phyloP scores from a whole-genome alignment of 2,113 vertebrate genomes.

The Pan troglodytes region NHGRI_mPanTro3-v2.1_pri NC_072410.2:113240501-113241000 shows the following conservation, averaged over 20 bases:
- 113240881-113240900: conserved; percentile 65
- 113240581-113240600: rapidly evolving
- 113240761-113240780: not conserved
- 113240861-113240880: conserved; percentile 16
- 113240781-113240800: rapidly evolving
- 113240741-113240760: rapidly evolving
- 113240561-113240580: too few relatives aligned
- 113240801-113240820: conserved; percentile 11
- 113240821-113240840: not conserved
- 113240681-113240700: not conserved
- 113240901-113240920: not conserved
- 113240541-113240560: not conserved
- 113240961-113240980: conserved; percentile 22
- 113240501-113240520: rapidly evolving
- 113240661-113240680: not conserved
- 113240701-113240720: not conserved
- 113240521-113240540: not conserved
- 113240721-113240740: rapidly evolving
- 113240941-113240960: conserved; percentile 66
- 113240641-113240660: not conserved
- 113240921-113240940: not conserved
- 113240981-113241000: not conserved
- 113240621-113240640: not conserved
- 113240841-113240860: not conserved
- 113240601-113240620: not conserved